Evolutionary conservation across 2,113 vertebrate genomes (phyloP), one percentile per base, ranked within the genome.

Genomic region (Callorhinus ursinus): DNA sequence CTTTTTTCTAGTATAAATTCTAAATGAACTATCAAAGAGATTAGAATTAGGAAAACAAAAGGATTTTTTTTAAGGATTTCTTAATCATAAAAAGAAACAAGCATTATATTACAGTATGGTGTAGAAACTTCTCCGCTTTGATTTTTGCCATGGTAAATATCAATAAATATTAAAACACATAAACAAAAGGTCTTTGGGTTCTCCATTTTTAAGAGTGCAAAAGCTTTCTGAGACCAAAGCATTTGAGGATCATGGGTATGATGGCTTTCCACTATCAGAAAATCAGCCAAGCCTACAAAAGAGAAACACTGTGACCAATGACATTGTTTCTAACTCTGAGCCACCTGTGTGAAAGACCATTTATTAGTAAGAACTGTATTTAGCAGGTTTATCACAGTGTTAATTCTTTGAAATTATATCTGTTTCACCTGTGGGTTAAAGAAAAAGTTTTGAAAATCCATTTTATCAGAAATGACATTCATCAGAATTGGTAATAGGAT

Each of bases 21-120:
- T 84, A 33, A 88, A 88, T 61, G 67, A n/a, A 65, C 46, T 53
- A 19, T 63, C 63, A 74, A 36, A 79, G 11, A 36, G 18, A 59
- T 9, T 72, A 36, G n/a, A 15, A 76, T 89, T 85, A 80, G 31
- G 81, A 90, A 92, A 92, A 71, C 81, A 21, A 86, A 82, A 92
- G 31, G 19, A 76, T 49, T 49, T 77, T 71, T 74, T 77, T 76
- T 8, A 31, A 49, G 42, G 74, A 55, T 84, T 83, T 84, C 77
- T 79, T 90, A 59, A 84, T 74, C 24, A 28, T 51, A 46, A 83
- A 85, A 55, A 28, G 13, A 81, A 74, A 26, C 21, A 51, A 83
- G 8, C 42, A 55, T 86, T 59, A 53, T 63, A 82, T 49, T 87
- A 77, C 36, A 63, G 15, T 55, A 10, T 24, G 3, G 6, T 87